Evolutionary conservation across 2,888 invertebrate genomes (phyloP).

Genomic region (Osmoderma eremita): DNA sequence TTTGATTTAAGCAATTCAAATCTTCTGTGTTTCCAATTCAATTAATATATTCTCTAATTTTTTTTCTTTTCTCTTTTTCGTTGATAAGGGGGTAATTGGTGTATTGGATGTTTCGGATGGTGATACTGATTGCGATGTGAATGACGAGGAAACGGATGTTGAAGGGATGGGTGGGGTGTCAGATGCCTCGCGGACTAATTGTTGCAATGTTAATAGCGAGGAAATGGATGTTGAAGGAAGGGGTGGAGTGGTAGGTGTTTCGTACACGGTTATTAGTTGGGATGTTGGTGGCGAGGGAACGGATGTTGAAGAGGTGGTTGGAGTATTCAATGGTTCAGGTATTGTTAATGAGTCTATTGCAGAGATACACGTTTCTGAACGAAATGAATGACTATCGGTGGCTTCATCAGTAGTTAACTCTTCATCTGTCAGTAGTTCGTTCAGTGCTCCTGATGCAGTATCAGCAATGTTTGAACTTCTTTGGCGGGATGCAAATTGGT

Average conservation of each 20-base stretch:
- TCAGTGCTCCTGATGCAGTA: neutral
- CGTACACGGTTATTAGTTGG: too few relatives aligned
- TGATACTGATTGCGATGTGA: too few relatives aligned
- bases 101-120: neutral
- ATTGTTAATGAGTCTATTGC: too few relatives aligned
- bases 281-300: too few relatives aligned
- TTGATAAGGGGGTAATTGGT: conserved; percentile 1
- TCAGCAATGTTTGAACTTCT: conserved; percentile 40
- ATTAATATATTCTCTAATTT: conserved; percentile 33
- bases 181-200: conserved; percentile 1
- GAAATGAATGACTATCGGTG: too few relatives aligned
- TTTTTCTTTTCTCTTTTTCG: conserved; percentile 26
- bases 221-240: conserved; percentile 12
- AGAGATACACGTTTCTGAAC: too few relatives aligned
- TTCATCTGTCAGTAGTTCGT: neutral
- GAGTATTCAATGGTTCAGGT: too few relatives aligned
- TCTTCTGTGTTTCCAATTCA: conserved; percentile 38
- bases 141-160: too few relatives aligned
- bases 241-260: too few relatives aligned
- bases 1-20: conserved; percentile 37
- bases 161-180: conserved; percentile 14
- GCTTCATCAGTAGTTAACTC: neutral
- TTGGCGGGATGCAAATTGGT: conserved; percentile 45
- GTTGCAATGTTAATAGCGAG: conserved; percentile 3
- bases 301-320: too few relatives aligned